A percentile compares a stretch with the other conserved stretches of the same genome.
Conservation (phyloP, 2,113 vertebrate genomes). For the Atlantisia rogersi region DNA sequence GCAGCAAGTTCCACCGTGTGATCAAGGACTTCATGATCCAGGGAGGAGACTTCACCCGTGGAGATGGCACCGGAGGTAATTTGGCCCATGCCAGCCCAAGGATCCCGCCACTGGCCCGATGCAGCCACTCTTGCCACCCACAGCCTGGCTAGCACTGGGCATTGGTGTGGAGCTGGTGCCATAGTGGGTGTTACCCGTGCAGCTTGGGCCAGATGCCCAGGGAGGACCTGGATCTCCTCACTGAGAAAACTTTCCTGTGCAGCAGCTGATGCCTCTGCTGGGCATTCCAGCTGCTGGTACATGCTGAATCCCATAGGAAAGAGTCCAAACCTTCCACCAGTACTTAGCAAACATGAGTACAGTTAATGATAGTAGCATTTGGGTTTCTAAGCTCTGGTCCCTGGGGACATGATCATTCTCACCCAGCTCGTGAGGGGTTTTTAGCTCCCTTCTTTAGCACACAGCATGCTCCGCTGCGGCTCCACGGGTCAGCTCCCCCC, state of each 20-base stretch:
- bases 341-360: neutral
- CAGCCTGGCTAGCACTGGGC: neutral
- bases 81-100: accelerated
- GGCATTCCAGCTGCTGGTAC: neutral
- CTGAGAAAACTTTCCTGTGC: neutral
- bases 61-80: slow-evolving; percentile 96
- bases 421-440: neutral
- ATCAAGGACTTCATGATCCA: slow-evolving; percentile 99
- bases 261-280: neutral
- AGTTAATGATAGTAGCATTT: neutral
- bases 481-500: too few relatives aligned
- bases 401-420: neutral
- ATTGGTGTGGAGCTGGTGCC: neutral
- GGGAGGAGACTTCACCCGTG: slow-evolving; percentile 95
- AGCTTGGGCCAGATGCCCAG: neutral
- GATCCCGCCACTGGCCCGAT: accelerated
- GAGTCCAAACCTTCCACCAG: neutral
- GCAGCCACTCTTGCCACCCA: accelerated
- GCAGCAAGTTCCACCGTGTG: slow-evolving; percentile 95
- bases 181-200: accelerated
- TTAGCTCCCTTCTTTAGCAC: neutral
- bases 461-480: neutral
- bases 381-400: neutral
- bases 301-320: neutral
- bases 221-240: neutral